These are phyloP conservation scores for Corythoichthys haematopterus DNA, from an alignment of 2,113 vertebrate species.

Conservation along the genomic window DNA sequence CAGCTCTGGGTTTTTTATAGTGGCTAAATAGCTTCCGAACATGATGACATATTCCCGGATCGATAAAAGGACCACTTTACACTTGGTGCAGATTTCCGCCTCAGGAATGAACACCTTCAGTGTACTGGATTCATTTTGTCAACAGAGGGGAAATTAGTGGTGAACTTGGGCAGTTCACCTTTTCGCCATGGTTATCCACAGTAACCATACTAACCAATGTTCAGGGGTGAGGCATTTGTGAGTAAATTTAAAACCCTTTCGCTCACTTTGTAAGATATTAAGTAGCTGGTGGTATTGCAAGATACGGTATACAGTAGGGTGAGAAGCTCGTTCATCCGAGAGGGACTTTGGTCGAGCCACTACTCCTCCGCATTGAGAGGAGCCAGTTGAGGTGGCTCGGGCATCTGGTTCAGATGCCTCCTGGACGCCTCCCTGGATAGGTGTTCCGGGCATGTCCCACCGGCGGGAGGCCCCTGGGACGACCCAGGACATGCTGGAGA, in stretches of 20 bases:
- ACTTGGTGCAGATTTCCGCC: conserved; percentile 8
- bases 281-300: too few species aligned
- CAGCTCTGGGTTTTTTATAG: conserved; percentile 37
- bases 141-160: not conserved
- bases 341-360: too few species aligned
- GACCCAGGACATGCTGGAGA: too few species aligned
- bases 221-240: not conserved
- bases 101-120: conserved; percentile 11
- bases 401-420: too few species aligned
- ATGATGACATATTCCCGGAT: conserved; percentile 50
- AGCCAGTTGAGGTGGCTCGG: too few species aligned
- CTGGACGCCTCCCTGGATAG: too few species aligned
- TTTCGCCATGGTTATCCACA: not conserved
- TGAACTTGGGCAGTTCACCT: conserved; percentile 14
- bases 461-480: too few species aligned
- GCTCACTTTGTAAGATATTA: too few species aligned
- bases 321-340: too few species aligned
- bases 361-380: too few species aligned
- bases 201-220: not conserved
- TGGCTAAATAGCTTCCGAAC: conserved; percentile 47
- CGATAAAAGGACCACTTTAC: conserved; percentile 32
- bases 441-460: too few species aligned
- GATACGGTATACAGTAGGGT: too few species aligned
- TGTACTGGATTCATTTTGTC: conserved; percentile 36
- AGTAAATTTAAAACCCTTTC: not conserved